Base-by-base conservation (phyloP, 2,797 vertebrate species). In the Parotocinclus haroldoi region DNA sequence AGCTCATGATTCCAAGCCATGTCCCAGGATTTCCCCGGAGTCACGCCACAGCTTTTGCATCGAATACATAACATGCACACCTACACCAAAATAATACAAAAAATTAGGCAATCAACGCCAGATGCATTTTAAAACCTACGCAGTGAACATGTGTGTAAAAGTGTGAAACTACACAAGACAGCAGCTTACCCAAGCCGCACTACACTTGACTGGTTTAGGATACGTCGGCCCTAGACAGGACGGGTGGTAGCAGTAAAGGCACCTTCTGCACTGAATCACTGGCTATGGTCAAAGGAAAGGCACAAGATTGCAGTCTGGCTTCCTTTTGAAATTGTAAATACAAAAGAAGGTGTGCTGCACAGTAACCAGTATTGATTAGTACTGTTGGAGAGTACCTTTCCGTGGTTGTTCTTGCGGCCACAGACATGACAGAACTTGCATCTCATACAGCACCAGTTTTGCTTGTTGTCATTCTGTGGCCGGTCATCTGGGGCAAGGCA, bases 381-480 rank as follows among this genome's bases (percentile, higher is more conserved):
- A n/a, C n/a, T n/a, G n/a, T n/a, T n/a, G n/a, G n/a, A n/a, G n/a
- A n/a, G 18, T 56, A 94, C 94, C 91, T 95, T 95, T 27, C 87
- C 85, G 73, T 76, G 88, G 58, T 92, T 93, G 84, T 87, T 92
- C 81, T 90, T 93, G 19, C 92, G 91, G n/a, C 93, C 93, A 16
- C 95, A 96, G 36, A 96, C 94, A 0, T 94, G 88, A 73, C 95
- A 96, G 79, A 92, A 93, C 69, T 94, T 95, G 90, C 95, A 96
- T 69, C 94, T 91, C 36, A 91, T 86, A 76, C 95, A 96, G 75
- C 93, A 95, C 93, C 94, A 96, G 80, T 91, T 92, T 60, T 94
- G 93, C 63, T 92, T 92, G 83, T 92, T 92, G 42, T 90, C 91
- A 48, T 88, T 80, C 38, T 85, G 75, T 3, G 94, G 95, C 14